These are phyloP conservation scores for Oophaga sylvatica DNA, from an alignment of 2,797 vertebrate genomes.

Conservation along the genomic window DNA sequence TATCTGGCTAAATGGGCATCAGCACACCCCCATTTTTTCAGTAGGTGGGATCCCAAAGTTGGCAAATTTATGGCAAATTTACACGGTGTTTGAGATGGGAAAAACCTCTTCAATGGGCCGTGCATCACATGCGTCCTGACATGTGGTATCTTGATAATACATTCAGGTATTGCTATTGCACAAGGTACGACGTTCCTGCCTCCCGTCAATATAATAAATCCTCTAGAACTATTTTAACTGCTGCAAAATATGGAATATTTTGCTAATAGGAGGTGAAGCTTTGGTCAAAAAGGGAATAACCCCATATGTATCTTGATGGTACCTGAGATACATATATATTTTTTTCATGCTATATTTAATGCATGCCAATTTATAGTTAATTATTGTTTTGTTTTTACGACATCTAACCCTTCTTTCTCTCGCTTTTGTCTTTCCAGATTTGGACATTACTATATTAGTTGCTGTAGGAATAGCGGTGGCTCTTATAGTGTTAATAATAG, in stretches of 20 bases:
- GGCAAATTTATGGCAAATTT: not conserved
- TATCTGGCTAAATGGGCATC: too few species aligned
- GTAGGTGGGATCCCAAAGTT: too few species aligned
- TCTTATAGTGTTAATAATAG: conserved; percentile 68
- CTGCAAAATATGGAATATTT: not conserved
- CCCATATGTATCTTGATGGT: conserved; percentile 33
- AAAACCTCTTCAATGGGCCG: not conserved
- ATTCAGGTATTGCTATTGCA: not conserved
- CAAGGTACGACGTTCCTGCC: not conserved
- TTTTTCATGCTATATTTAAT: not conserved
- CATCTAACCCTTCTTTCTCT: not conserved
- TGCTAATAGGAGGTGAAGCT: conserved; percentile 21
- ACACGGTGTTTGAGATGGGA: not conserved
- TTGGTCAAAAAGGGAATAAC: conserved; percentile 28
- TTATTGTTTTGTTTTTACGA: too few species aligned
- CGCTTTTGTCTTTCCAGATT: conserved; percentile 72
- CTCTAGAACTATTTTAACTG: too few species aligned
- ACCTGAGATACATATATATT: conserved; percentile 36
- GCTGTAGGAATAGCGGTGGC: conserved; percentile 70
- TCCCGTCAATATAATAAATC: not conserved
- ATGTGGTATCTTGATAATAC: not conserved
- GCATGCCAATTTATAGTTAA: not conserved
- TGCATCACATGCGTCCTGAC: not conserved
- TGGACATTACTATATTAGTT: conserved; percentile 74
- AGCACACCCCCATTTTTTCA: too few species aligned